phyloP scores from a whole-genome alignment of 2,113 vertebrate genomes.

The Equus przewalskii region DNA sequence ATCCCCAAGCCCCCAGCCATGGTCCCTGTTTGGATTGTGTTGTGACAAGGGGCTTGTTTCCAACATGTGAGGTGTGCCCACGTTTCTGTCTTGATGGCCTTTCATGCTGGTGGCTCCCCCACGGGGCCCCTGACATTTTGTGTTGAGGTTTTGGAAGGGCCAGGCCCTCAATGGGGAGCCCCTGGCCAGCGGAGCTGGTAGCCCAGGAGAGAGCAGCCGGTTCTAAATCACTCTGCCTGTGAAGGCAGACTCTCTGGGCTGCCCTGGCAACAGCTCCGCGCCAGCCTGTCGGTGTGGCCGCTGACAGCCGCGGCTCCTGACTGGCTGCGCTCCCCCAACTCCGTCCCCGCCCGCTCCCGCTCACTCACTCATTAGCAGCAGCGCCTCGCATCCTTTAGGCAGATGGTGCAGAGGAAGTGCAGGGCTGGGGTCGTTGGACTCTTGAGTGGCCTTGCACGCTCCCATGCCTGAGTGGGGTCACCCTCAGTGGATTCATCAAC shows the following conservation, averaged over 20 bases:
- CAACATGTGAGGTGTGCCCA: not conserved
- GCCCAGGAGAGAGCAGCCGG: not conserved
- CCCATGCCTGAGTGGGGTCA: not conserved
- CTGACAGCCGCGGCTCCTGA: constrained; percentile 75
- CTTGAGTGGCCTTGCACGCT: not conserved
- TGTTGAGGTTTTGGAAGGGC: not conserved
- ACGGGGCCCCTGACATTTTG: not conserved
- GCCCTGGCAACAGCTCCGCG: constrained; percentile 80
- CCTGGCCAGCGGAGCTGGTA: not conserved
- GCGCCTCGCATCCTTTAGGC: not conserved
- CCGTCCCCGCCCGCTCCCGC: not conserved
- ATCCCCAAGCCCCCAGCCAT: not conserved
- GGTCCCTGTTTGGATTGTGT: not conserved
- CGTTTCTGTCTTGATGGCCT: not conserved
- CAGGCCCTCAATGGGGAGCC: not conserved
- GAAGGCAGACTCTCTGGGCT: constrained; percentile 73
- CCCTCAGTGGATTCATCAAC: not conserved
- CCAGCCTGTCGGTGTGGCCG: constrained; percentile 75
- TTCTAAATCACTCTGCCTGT: constrained; percentile 4
- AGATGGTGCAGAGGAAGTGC: not conserved
- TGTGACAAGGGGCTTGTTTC: not conserved
- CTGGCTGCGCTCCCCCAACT: constrained; percentile 63
- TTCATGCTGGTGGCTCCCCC: not conserved
- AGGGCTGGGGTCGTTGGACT: not conserved
- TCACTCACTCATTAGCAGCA: not conserved